Evolutionary conservation across 2,888 invertebrate genomes (phyloP).

Genomic region (Melinopterus prodromus): DNA sequence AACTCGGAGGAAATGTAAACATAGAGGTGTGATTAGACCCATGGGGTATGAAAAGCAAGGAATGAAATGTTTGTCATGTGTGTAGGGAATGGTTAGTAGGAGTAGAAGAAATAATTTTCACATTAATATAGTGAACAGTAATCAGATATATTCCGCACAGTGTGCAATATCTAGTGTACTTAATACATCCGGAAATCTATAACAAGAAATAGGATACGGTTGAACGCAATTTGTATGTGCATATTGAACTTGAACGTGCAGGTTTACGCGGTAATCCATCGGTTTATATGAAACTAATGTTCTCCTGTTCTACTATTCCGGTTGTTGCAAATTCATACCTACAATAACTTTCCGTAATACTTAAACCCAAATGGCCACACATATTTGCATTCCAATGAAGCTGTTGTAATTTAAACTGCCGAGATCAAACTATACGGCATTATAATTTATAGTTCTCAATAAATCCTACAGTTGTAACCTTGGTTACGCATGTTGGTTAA

Average conservation of each 20-base stretch:
- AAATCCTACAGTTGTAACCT: constrained; percentile 4
- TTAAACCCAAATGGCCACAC: background rate
- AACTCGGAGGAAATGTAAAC: too few relatives aligned
- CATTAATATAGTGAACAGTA: background rate
- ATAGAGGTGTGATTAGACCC: too few relatives aligned
- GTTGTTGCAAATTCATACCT: background rate
- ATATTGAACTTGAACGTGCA: background rate
- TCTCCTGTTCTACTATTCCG: background rate
- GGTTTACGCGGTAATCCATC: background rate
- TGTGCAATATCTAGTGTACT: background rate
- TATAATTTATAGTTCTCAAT: background rate
- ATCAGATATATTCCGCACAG: background rate
- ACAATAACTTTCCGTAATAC: background rate
- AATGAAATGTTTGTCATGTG: too few relatives aligned
- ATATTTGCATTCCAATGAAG: background rate
- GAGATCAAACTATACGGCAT: background rate
- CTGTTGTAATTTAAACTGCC: background rate
- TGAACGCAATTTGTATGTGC: background rate
- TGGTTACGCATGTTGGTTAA: background rate
- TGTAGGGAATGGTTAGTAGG: too few relatives aligned
- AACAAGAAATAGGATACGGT: background rate
- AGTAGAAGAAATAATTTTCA: too few relatives aligned
- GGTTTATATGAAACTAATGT: background rate
- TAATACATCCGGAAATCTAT: background rate
- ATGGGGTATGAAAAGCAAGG: too few relatives aligned